Percentiles rank a stretch among this genome's conserved stretches.
These are phyloP conservation scores for Sebastes alutus DNA, from an alignment of 2,797 vertebrate species.

Conservation along the genomic window DNA sequence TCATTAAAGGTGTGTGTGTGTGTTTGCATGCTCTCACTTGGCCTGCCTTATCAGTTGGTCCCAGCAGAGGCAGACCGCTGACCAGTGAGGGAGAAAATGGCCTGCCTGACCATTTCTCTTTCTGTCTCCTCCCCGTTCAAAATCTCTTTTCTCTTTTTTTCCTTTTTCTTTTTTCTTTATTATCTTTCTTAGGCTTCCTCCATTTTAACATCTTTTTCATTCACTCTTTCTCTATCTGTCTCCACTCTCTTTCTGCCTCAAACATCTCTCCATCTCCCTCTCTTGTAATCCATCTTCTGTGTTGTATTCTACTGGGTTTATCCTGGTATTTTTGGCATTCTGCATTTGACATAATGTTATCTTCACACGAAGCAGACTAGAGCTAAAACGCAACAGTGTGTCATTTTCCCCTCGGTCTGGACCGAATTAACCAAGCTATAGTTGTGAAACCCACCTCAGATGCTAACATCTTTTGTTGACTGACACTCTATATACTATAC, in stretches of 20 bases:
- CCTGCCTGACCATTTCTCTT: slow-evolving; percentile 59
- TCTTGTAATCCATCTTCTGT: neutral
- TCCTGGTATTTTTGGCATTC: too few relatives aligned
- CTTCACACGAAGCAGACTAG: neutral
- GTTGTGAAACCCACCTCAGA: neutral
- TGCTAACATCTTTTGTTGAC: neutral
- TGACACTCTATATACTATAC: too few relatives aligned
- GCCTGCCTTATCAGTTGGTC: slow-evolving; percentile 63
- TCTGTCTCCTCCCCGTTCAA: slow-evolving; percentile 4
- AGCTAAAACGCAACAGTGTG: neutral
- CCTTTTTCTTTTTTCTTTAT: neutral
- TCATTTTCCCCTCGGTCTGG: neutral
- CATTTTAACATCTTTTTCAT: neutral
- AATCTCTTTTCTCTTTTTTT: slow-evolving; percentile 2
- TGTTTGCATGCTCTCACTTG: slow-evolving; percentile 13
- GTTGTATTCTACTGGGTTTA: neutral
- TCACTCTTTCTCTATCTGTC: neutral
- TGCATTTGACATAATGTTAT: neutral
- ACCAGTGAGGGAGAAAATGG: slow-evolving; percentile 72
- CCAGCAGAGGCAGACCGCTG: slow-evolving; percentile 57
- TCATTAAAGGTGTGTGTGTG: slow-evolving; percentile 26
- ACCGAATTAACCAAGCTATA: neutral
- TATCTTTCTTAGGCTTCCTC: neutral
- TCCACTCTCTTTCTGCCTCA: neutral
- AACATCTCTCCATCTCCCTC: neutral